Base-by-base conservation (phyloP, 2,888 invertebrate species). In the Acleris sparsana region DNA sequence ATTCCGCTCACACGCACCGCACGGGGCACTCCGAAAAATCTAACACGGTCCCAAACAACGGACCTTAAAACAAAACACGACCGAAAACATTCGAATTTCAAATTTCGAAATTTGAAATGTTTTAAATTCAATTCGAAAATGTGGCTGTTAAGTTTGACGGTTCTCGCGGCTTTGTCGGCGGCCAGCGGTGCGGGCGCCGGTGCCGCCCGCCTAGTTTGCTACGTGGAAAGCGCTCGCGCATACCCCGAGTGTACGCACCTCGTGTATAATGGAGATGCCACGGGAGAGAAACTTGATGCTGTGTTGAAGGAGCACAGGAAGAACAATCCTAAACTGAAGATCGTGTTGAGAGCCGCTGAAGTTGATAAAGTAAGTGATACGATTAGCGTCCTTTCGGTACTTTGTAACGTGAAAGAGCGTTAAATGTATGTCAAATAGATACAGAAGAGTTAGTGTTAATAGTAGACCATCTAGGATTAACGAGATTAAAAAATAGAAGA, bases 271-370 rank as follows among this genome's bases (percentile, higher is more conserved):
- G 93, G 93, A 60, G 80, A 84, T 70, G 86, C 86, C 62, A 85
- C 90, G 71, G 92, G 88, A 70, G 89, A 91, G 5, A 88, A 90
- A 68, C 85, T 93, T 60, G 90, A 89, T 33, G 74, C 75, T 29
- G 63, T 92, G 49, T 74, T 92, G 72, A 93, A 94, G 79, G 89
- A 88, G 70, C 89, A 93, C 73, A 89, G 89, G 76, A 91, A 91
- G 71, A 83, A 81, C 68, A 89, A 91, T 69, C 92, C 93, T 29
- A 85, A 89, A 64, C 82, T 93, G 72, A 94, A 94, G 84, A 87
- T 94, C 71, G 82, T 94, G 70, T 78, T 94, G 70, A 92, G 93
- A 67, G 92, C 93, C 60, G 85, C 87, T 71, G 94, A 94, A 69
- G 89, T 87, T 69, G 94, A 94, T 79, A 93, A 94, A 94, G 94